Percentiles rank a stretch among this genome's conserved stretches.
Conservation (phyloP, 1,140 invertebrate genomes). For the Trichonephila inaurata region DNA sequence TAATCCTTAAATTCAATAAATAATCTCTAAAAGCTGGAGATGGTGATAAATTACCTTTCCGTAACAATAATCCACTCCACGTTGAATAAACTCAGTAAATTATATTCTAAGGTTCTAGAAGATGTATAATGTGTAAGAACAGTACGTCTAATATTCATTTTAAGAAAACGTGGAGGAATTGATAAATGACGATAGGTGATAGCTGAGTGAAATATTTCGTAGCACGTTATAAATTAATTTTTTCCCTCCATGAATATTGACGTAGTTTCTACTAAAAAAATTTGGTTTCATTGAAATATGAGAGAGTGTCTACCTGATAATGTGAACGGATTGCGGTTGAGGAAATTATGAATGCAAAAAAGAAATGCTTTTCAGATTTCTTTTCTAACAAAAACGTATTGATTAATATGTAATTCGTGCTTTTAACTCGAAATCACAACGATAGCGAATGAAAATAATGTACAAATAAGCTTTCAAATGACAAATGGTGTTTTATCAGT, state of each 20-base stretch:
- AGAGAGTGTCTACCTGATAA: too few relatives aligned
- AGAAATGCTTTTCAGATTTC: too few relatives aligned
- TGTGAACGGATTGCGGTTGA: too few relatives aligned
- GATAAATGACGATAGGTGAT: conserved; percentile 26
- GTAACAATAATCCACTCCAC: conserved; percentile 59
- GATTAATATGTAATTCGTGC: too few relatives aligned
- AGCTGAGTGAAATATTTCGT: neutral
- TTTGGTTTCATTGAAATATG: too few relatives aligned
- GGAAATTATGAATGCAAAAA: too few relatives aligned
- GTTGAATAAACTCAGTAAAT: conserved; percentile 18
- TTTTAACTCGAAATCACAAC: too few relatives aligned
- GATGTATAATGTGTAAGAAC: neutral
- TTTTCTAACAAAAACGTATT: too few relatives aligned
- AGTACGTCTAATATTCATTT: neutral
- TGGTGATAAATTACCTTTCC: conserved; percentile 59
- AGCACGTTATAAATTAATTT: neutral
- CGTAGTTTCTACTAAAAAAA: too few relatives aligned
- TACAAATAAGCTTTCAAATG: too few relatives aligned
- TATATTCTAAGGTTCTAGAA: conserved; percentile 15
- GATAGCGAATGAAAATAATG: too few relatives aligned
- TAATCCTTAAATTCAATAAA: conserved; percentile 67
- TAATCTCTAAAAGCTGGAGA: conserved; percentile 52
- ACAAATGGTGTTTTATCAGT: too few relatives aligned
- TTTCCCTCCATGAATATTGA: neutral
- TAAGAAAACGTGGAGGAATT: neutral